A percentile compares a stretch with the other conserved stretches of the same genome.
These are phyloP conservation scores for Paratrypauchen microcephalus DNA, from an alignment of 2,797 vertebrate genomes.

Conservation along the genomic window DNA sequence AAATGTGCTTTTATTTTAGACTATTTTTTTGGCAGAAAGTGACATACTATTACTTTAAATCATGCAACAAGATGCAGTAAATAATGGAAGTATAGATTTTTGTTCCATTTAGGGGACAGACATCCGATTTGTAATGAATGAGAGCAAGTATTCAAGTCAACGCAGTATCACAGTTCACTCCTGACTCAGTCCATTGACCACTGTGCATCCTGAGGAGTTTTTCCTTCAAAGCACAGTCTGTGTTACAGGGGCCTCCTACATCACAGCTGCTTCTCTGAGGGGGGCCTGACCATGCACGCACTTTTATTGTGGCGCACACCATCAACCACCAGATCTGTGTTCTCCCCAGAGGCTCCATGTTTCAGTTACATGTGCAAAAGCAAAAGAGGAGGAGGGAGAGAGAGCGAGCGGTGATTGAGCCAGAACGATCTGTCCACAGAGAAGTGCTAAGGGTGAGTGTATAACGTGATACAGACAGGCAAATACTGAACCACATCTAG, in stretches of 20 bases:
- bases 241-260: slow-evolving; percentile 53
- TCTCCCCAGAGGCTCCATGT: slow-evolving; percentile 48
- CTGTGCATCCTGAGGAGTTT: slow-evolving; percentile 33
- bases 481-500: slow-evolving; percentile 12
- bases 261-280: slow-evolving; percentile 42
- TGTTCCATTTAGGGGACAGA: background rate
- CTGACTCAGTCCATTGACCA: slow-evolving; percentile 41
- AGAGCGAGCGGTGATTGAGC: slow-evolving; percentile 43
- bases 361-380: slow-evolving; percentile 39
- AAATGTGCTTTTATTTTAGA: too few species aligned
- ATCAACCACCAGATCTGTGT: slow-evolving; percentile 51
- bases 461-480: slow-evolving; percentile 32
- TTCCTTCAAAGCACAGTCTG: slow-evolving; percentile 43
- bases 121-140: background rate
- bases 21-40: too few species aligned
- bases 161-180: slow-evolving; percentile 12
- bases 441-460: slow-evolving; percentile 49
- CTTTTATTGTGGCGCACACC: slow-evolving; percentile 44
- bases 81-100: background rate
- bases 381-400: slow-evolving; percentile 45
- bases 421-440: slow-evolving; percentile 38
- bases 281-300: slow-evolving; percentile 21
- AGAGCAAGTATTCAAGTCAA: background rate
- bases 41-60: background rate
- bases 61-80: background rate